Evolutionary conservation across 1,140 invertebrate species (phyloP), one percentile per base, ranked within the genome.

Genomic region (Philopotamus ludificatus): DNA sequence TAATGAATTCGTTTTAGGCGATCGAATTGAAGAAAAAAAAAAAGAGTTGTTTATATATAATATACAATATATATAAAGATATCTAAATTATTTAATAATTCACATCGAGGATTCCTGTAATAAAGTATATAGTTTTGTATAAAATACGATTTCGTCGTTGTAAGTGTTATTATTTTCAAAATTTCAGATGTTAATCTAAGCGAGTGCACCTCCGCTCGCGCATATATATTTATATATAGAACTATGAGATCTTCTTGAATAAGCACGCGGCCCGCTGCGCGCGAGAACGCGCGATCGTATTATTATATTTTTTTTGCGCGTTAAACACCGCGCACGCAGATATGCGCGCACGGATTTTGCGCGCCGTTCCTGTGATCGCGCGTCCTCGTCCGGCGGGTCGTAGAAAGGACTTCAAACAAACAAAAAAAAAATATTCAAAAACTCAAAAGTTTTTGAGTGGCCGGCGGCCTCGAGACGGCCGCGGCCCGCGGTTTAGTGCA

Each of bases 401-500:
- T 47, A 18, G 51, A 66, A 63, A 69, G 50, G 55, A 63, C 58
- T 66, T 55, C 34, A 53, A 51, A 39, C 34, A n/a, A n/a, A n/a
- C n/a, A n/a, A n/a, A n/a, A n/a, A n/a, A n/a, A n/a, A n/a, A n/a
- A n/a, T n/a, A n/a, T n/a, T n/a, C n/a, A n/a, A n/a, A n/a, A n/a
- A n/a, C 54, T 41, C 22, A 61, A 61, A 25, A 12, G 15, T 49
- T 65, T 39, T 64, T 61, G 55, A 58, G 63, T 22, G 63, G 44
- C 49, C 44, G 28, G 58, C 39, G 65, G 39, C 54, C 63, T 41
- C 59, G 41, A 50, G 20, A 9, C n/a, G 58, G 42, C 59, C 51
- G 53, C 67, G 58, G 61, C 50, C 61, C 68, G 57, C 65, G 45
- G 58, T 79, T 78, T 81, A 81, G 78, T 80, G 80, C 79, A 81